Evolutionary conservation across 2,113 vertebrate genomes (phyloP), one percentile per base, ranked within the genome.

Genomic region (Erythrolamprus reginae): DNA sequence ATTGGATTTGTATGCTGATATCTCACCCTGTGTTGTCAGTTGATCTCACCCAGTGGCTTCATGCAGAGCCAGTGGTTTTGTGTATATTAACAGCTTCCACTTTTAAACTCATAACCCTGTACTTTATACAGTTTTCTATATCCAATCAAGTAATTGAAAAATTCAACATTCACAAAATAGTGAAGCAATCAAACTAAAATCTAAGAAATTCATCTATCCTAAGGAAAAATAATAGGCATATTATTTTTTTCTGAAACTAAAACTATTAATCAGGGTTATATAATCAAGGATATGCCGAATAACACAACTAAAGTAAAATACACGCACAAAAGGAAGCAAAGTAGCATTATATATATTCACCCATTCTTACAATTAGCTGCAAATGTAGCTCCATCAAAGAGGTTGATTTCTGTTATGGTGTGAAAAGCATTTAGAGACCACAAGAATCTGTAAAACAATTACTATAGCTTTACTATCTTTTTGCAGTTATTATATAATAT

Each of bases 401-500:
- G 87, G 61, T 91, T 91, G 84, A 93, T 86, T 87, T 82, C 61
- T 4, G 2, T 87, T 70, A 87, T 82, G 53, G 45, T 95, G 23
- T 94, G 92, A 93, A 83, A 86, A 45, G 85, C 33, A 8, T 89
- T 88, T 28, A 94, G n/a, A 0, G 33, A 93, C 70, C 53, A 92
- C 6, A 93, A 47, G 13, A 93, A 70, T 89, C 50, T 84, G 93
- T 84, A 93, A 86, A 87, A 91, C 84, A 82, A 85, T 10, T 89
- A 93, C 26, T 70, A 0, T 24, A 89, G 53, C 2, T 38, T 90
- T 56, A 42, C 87, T 88, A 70, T 7, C 13, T 58, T 84, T 50
- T 86, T 85, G 13, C 6, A 7, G 19, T 45, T 82, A 47, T 58
- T 23, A 88, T 82, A 28, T 53, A 58, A 53, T 50, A n/a, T 12